Base-by-base conservation (phyloP, 2,888 invertebrate species). In the Plagodis dolabraria region DNA sequence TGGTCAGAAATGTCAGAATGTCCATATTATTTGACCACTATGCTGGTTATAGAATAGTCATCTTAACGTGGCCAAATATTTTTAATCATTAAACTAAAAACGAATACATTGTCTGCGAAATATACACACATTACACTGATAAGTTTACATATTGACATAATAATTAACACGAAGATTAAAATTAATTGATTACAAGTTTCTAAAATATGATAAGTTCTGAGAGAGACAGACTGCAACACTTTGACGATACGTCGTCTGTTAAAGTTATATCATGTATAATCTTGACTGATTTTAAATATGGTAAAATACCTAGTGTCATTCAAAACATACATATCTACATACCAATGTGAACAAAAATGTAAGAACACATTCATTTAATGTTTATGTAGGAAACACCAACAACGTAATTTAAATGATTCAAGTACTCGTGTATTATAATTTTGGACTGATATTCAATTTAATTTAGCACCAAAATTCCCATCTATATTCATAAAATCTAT, bases 391-490 rank as follows among this genome's bases (percentile, higher is more conserved):
- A 36, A 4, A 36, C 2, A 36, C 9, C 7, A 8, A 36, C 36
- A 36, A 36, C 9, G 2, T 36, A 36, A 36, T 36, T 36, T 36
- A 36, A 7, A 36, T 36, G 22, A 36, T 4, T 36, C 1, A 36
- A 36, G 36, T 9, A 9, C 36, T 36, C 45, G 60, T 65, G 53
- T 66, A 67, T 73, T 70, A 74, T 81, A 79, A 73, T 75, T 76
- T 83, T 83, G 83, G 85, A 86, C 85, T 85, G 82, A 79, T 79
- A 81, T 77, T 81, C 65, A 71, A 74, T 76, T 79, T 76, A 76
- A 80, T 79, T 83, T 90, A 91, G 90, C 90, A 91, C 91, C 91
- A 89, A 89, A 86, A 85, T 83, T 88, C 85, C 81, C 83, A 84
- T 80, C 81, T 85, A 85, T 85, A 85, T 85, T 83, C 79, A 75